These are phyloP conservation scores for Brachionus angularis DNA, from an alignment of 1,140 invertebrate species.

Conservation along the genomic window DNA sequence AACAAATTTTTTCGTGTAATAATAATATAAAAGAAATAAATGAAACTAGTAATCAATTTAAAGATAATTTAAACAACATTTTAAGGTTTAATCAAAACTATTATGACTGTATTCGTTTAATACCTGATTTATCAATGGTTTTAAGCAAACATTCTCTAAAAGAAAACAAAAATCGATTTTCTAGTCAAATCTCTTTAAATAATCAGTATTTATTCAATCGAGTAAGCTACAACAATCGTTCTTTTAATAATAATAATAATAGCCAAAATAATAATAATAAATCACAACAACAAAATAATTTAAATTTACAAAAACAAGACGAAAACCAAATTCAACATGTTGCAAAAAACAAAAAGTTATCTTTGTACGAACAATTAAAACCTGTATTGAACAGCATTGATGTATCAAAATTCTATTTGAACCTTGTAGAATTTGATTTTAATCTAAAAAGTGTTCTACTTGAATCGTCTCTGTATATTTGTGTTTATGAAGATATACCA, in stretches of 20 bases:
- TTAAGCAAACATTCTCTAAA: background rate
- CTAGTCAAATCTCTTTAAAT: background rate
- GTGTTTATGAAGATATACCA: slow-evolving; percentile 31
- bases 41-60: background rate
- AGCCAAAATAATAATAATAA: no score
- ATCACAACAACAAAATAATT: background rate
- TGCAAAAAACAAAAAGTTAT: slow-evolving; percentile 1
- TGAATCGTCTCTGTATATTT: slow-evolving; percentile 22
- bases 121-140: slow-evolving; percentile 18
- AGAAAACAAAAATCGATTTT: background rate
- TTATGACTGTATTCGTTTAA: slow-evolving; percentile 18
- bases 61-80: background rate
- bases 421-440: slow-evolving; percentile 29
- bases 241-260: background rate
- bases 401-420: background rate
- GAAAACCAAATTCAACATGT: background rate
- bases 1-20: background rate
- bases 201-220: background rate
- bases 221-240: slow-evolving; percentile 1
- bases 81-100: background rate
- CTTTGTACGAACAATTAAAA: slow-evolving; percentile 26
- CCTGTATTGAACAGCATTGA: slow-evolving; percentile 16
- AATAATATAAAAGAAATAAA: background rate
- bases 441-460: slow-evolving; percentile 21
- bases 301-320: background rate